Base-by-base conservation (phyloP, 2,113 vertebrate genomes). In the Setophaga kirtlandii region DNA sequence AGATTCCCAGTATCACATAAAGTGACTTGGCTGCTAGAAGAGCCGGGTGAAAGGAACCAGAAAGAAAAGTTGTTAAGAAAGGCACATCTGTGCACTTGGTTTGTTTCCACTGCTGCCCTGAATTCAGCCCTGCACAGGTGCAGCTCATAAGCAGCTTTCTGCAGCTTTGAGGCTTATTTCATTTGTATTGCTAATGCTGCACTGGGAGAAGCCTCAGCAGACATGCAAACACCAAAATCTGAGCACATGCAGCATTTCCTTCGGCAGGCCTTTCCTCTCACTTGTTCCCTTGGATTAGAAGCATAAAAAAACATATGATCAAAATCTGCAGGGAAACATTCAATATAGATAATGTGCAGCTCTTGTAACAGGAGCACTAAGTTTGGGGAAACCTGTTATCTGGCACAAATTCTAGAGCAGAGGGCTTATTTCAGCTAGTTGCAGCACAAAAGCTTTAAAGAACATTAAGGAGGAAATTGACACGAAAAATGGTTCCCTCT, bases 401-500 rank as follows among this genome's bases (percentile, higher is more conserved):
- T 83, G 67, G 46, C 79, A 92, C 44, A 83, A 67, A 77, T 44
- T 88, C 79, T 74, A 41, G 55, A 83, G 47, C 3, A 0, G 23
- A 56, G 46, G 52, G 55, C 52, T 95, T 81, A 52, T 80, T 62
- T 80, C 49, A 93, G 84, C 35, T 79, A 70, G 50, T 35, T 91
- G 47, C 27, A 88, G 63, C 39, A 86, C 33, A 70, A 90, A 87
- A 93, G 33, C 85, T 87, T 91, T 83, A 67, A 85, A 93, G 50
- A 83, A 93, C 24, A 37, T 91, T 85, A 93, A 65, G 85, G 63
- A 87, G 22, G 50, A 94, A 94, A 96, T 94, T 31, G 14, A 65
- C 82, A 74, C 88, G 47, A 22, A 74, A 91, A 86, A 67, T 55
- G 5, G 78, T 64, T 91, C 56, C 60, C 64, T 88, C 56, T 90